Percentiles rank a stretch among this genome's conserved stretches.
These are phyloP conservation scores for Listrodromus nycthemerus DNA, from an alignment of 2,888 invertebrate species.

Conservation along the genomic window DNA sequence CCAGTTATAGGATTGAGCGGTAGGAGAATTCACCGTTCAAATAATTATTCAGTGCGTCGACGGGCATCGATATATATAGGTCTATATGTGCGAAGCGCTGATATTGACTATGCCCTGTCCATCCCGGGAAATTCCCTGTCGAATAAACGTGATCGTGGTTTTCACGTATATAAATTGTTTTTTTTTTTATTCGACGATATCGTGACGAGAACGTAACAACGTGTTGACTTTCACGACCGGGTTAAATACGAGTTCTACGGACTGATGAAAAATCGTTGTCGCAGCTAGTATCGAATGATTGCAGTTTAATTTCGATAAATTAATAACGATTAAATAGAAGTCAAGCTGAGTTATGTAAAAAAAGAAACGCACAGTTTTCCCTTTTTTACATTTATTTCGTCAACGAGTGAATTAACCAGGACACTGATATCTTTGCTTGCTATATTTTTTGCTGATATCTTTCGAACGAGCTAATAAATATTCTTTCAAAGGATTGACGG, in stretches of 20 bases:
- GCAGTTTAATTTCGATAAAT: constrained; percentile 2
- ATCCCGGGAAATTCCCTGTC: constrained; percentile 15
- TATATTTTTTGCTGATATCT: background rate
- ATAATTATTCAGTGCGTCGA: constrained; percentile 13
- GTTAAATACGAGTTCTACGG: background rate
- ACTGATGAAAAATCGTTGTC: background rate
- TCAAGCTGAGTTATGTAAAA: background rate
- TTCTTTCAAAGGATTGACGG: background rate
- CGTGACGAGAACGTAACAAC: constrained; percentile 11
- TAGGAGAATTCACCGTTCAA: constrained; percentile 8
- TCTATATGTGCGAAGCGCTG: constrained; percentile 6
- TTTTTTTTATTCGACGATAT: constrained; percentile 13
- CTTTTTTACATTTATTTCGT: background rate
- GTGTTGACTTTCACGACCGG: constrained; percentile 3
- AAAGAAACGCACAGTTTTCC: background rate
- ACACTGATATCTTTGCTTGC: background rate
- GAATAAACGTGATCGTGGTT: constrained; percentile 13
- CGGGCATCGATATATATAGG: background rate
- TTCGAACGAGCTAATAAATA: background rate
- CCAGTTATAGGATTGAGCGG: constrained; percentile 12
- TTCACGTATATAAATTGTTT: constrained; percentile 3
- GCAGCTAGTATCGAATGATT: background rate
- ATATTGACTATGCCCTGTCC: constrained; percentile 22
- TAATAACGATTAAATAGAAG: background rate
- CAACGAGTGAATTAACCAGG: background rate